Percentiles rank a stretch among this genome's conserved stretches.
Evolutionary conservation across 2,113 vertebrate species (phyloP).

Genomic region (Arizona elegans): DNA sequence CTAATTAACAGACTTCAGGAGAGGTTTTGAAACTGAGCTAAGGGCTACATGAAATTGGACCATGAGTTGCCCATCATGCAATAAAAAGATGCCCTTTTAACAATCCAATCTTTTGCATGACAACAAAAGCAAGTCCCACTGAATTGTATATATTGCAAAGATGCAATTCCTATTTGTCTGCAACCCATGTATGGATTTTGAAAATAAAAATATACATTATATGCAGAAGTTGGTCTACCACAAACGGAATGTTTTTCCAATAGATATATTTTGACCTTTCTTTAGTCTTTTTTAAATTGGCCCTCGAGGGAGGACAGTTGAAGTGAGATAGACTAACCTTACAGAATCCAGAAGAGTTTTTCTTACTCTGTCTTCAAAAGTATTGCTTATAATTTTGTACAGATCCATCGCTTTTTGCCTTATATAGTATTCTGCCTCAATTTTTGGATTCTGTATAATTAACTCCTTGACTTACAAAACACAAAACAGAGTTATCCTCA

Average conservation of each 20-base stretch:
- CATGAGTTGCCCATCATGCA: not conserved
- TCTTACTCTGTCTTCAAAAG: slow-evolving; percentile 47
- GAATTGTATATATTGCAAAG: not conserved
- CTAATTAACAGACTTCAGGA: not conserved
- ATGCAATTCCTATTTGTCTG: not conserved
- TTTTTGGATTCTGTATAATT: slow-evolving; percentile 22
- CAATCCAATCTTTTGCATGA: not conserved
- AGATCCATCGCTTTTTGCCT: slow-evolving; percentile 50
- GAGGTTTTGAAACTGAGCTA: not conserved
- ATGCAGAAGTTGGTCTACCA: slow-evolving; percentile 14
- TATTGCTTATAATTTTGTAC: slow-evolving; percentile 51
- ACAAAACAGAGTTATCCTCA: slow-evolving; percentile 49
- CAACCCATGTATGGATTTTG: slow-evolving; percentile 25
- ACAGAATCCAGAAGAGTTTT: slow-evolving; percentile 30
- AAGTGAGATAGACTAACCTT: slow-evolving; percentile 40
- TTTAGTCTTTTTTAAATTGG: slow-evolving; percentile 33
- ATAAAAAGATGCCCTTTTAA: not conserved
- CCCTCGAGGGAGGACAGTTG: slow-evolving; percentile 57
- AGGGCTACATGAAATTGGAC: not conserved
- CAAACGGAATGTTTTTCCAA: slow-evolving; percentile 43
- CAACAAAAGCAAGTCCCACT: too few relatives aligned
- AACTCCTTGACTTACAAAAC: slow-evolving; percentile 9
- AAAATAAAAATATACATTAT: slow-evolving; percentile 16
- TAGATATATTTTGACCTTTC: slow-evolving; percentile 46
- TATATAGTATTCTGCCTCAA: slow-evolving; percentile 52